Base-by-base conservation (phyloP, 2,888 invertebrate species). In the Disparrhopalites patrizii region DNA sequence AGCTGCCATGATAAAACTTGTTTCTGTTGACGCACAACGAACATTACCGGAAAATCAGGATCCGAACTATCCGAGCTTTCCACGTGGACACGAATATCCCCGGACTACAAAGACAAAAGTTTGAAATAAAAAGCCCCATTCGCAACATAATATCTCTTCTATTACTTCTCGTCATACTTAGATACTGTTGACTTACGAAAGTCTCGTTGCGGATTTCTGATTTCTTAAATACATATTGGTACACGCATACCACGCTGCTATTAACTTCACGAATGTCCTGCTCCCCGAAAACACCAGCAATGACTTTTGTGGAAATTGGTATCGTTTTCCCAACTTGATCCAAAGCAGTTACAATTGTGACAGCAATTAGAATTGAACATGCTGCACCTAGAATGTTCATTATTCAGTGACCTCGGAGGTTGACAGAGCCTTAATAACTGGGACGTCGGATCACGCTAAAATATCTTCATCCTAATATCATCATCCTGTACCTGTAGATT, bases 1-100 rank as follows among this genome's bases (percentile, higher is more conserved):
- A 91, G 81, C 76, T 88, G 86, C 90, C 91, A 91, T 0, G 91
- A 90, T 65, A 89, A 80, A 1, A 90, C 86, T 55, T 87, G 87
- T 77, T 85, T 85, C 72, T 86, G 87, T 77, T 91, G 89, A 47
- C 87, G 80, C 0, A 88, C 87, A 0, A 90, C 89, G 64, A 91
- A 83, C 72, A 90, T 83, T 4, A 90, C 79, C 0, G 91, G 90
- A 70, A 82, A 83, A 0, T 82, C 81, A 33, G 79, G 77, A 57
- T 82, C 83, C 0, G 86, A 85, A 65, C 82, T 79, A 23, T 79
- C 76, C 68, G 83, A 74, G 31, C 73, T 73, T 31, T 73, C 70
- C 1, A 79, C 71, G 27, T 78, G 75, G 25, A 79, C 76, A 25
- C 73, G 54, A 5, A 76, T 65, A 28, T 74, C 74, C 40, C 73